Conservation (phyloP, 2,797 vertebrate genomes). For the Taenioides sp. region DNA sequence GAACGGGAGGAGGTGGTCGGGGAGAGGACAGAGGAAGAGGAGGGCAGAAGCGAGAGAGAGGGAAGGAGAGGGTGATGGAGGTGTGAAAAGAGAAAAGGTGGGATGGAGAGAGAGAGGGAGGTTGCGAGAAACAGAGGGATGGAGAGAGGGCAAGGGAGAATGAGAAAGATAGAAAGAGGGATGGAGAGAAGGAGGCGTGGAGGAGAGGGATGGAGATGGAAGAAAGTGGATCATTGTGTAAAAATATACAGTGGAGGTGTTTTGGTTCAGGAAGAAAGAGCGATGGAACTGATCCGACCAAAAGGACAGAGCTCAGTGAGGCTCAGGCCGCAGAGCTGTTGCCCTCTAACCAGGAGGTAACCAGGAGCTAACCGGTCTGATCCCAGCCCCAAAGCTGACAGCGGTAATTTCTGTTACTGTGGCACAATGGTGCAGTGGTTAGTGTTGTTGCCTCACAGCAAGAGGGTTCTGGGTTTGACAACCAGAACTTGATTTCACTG, state of each 20-base stretch:
- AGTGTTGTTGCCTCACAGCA: too few relatives aligned
- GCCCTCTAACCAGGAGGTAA: too few relatives aligned
- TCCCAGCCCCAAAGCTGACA: too few relatives aligned
- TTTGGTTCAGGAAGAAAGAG: slow-evolving; percentile 57
- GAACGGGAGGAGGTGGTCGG: too few relatives aligned
- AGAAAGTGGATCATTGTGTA: slow-evolving; percentile 60
- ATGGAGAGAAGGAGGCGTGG: slow-evolving; percentile 29
- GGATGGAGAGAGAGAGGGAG: slow-evolving; percentile 67
- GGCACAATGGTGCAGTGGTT: too few relatives aligned
- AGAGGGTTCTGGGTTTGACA: too few relatives aligned
- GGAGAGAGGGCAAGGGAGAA: slow-evolving; percentile 65
- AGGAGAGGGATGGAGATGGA: slow-evolving; percentile 1
- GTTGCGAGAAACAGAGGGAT: slow-evolving; percentile 12
- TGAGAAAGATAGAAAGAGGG: slow-evolving; percentile 44
- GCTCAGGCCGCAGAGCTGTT: not conserved
- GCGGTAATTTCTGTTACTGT: too few relatives aligned
- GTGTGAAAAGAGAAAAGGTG: slow-evolving; percentile 38
- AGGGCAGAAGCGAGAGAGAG: slow-evolving; percentile 24
- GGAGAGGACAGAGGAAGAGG: too few relatives aligned
- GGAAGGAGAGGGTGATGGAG: slow-evolving; percentile 2
- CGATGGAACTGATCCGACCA: slow-evolving; percentile 10
- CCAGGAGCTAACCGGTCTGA: too few relatives aligned
- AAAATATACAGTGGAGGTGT: slow-evolving; percentile 61
- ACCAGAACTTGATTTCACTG: too few relatives aligned
- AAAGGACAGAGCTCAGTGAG: not conserved